These are phyloP conservation scores for Apantesis nais DNA, from an alignment of 2,888 invertebrate genomes.

Conservation along the genomic window DNA sequence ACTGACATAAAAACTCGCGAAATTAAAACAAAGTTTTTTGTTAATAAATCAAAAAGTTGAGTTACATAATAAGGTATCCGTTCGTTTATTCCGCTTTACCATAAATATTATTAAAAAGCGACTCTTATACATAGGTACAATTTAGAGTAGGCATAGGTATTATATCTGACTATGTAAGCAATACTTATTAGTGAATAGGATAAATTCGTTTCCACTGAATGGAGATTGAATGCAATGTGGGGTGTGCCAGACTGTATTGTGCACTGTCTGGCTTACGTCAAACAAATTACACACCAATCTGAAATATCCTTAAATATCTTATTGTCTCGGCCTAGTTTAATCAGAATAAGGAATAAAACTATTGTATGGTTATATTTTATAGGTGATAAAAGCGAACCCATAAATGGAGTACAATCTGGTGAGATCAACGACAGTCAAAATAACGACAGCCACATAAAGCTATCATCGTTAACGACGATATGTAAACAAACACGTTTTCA, in stretches of 20 bases:
- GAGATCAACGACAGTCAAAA: conserved; percentile 1
- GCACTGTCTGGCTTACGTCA: conserved; percentile 3
- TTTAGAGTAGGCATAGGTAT: background rate
- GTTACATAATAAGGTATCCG: background rate
- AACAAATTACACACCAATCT: background rate
- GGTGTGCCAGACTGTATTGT: conserved; percentile 29
- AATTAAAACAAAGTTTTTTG: no score
- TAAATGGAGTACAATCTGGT: background rate
- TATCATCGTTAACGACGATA: background rate
- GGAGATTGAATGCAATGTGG: conserved; percentile 27
- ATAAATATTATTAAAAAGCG: background rate
- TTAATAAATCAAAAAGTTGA: no score
- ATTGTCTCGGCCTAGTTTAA: conserved; percentile 13
- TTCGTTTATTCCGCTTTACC: background rate
- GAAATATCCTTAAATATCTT: conserved; percentile 14
- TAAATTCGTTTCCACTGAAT: conserved; percentile 24
- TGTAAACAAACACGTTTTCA: background rate
- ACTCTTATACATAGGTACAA: background rate
- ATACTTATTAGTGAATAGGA: background rate
- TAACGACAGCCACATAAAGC: background rate
- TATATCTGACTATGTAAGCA: background rate
- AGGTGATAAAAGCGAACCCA: background rate
- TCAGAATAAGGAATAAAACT: conserved; percentile 4
- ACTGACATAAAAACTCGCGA: no score
- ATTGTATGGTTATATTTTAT: background rate